Percentiles rank a stretch among this genome's conserved stretches.
Conservation (phyloP, 2,797 vertebrate species). For the Sebastes steindachneri region DNA sequence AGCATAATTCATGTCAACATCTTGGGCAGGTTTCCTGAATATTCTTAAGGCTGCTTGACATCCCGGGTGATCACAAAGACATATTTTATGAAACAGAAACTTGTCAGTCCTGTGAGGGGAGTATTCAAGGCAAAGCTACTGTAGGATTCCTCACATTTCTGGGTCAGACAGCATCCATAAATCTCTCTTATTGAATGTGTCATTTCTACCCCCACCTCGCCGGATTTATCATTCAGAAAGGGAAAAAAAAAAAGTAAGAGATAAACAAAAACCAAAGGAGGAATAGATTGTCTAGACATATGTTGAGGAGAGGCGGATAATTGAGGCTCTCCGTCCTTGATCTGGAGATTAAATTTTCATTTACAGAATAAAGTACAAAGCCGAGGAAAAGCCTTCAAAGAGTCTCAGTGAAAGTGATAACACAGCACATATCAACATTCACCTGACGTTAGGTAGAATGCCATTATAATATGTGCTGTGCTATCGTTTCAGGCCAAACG, state of each 20-base stretch:
- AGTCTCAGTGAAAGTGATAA: constrained; percentile 67
- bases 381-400: constrained; percentile 63
- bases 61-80: constrained; percentile 33
- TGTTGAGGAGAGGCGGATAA: constrained; percentile 51
- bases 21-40: constrained; percentile 16
- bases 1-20: constrained; percentile 46
- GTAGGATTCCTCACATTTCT: constrained; percentile 52
- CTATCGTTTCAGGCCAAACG: constrained; percentile 69
- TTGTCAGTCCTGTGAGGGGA: constrained; percentile 13
- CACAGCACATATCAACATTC: constrained; percentile 77
- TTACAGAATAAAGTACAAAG: constrained; percentile 66
- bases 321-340: constrained; percentile 59
- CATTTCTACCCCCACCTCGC: constrained; percentile 17
- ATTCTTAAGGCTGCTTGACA: constrained; percentile 18
- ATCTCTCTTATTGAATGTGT: constrained; percentile 73
- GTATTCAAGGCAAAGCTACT: constrained; percentile 24
- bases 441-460: constrained; percentile 73
- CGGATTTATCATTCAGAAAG: constrained; percentile 17
- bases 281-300: constrained; percentile 41
- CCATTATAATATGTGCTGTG: constrained; percentile 80
- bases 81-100: constrained; percentile 42
- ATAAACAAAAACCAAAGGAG: constrained; percentile 41
- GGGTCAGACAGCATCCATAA: constrained; percentile 63
- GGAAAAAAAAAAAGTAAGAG: neutral
- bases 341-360: constrained; percentile 69